Base-by-base conservation (phyloP, 2,888 invertebrate species). In the Agrotis exclamationis region DNA sequence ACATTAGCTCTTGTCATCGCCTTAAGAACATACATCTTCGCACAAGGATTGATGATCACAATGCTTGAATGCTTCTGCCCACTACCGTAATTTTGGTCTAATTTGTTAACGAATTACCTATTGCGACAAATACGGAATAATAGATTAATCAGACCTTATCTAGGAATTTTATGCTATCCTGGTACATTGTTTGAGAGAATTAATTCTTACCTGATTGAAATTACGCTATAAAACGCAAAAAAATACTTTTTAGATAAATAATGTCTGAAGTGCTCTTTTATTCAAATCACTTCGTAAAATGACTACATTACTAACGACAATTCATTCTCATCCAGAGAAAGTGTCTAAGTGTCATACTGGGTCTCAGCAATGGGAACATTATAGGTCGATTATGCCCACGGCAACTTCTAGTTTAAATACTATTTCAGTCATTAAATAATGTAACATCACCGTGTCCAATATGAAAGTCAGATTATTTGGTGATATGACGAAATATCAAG, bases 11-110 rank as follows among this genome's bases (percentile, higher is more conserved):
- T n/a, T n/a, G n/a, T n/a, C n/a, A n/a, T n/a, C n/a, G n/a, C 33
- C 33, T 33, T 9, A 1, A 33, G 9, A 33, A 28, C 47, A 28
- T 56, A 0, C 48, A 56, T 63, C n/a, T 59, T 59, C 22, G 3
- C 11, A 22, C 54, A 59, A 48, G 22, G 22, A n/a, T 57, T 24
- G 9, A 44, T 48, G 50, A 14, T 22, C 18, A 1, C 20, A 68
- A 39, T 18, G 60, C 45, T 51, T 51, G 50, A 74, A 62, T 62
- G 4, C 7, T 44, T 57, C 62, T 22, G 2, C 62, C 69, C 69
- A 74, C 57, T 4, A n/a, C 13, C 1, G 24, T 47, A 24, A 67
- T 72, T 59, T 11, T 44, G 6, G 9, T 57, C 50, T n/a, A 24
- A 33, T 60, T 60, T 1, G 48, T 22, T 13, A 18, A 39, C 18